Base-by-base conservation (phyloP, 2,888 invertebrate species). In the Lapara coniferarum region DNA sequence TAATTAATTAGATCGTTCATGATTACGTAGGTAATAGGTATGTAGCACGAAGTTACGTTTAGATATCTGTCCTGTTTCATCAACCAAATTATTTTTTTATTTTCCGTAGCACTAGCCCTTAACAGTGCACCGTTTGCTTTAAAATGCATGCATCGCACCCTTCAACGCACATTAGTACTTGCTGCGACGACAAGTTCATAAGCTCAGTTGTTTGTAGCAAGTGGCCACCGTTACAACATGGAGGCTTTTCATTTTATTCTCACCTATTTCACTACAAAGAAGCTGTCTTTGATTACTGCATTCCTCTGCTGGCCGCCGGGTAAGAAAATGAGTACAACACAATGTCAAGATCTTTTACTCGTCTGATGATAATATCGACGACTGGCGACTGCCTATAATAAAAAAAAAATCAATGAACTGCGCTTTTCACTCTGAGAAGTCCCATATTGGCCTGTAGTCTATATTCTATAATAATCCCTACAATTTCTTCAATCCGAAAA, bases 291-390 rank as follows among this genome's bases (percentile, higher is more conserved):
- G 44, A 72, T 91, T 66, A 88, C 88, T 1, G 87, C 84, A 2
- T 89, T 88, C 66, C 71, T 88, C 0, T 91, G 91, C 72, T 90
- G 90, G 89, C 73, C 72, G 25, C 81, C 87, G 79, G 89, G 91
- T 91, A 77, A 70, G 3, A 57, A 1, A 2, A 63, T 51, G 25
- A 4, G 7, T 37, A 37, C 5, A 37, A 37, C 8, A 37, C 37
- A 37, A 37, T 37, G 5, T 37, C 7, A 37, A 37, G 37, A 37
- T 0, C 25, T 25, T 25, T 25, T 25, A 25, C 25, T 25, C 37
- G 37, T 37, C 37, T 1, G 37, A 2, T 37, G 37, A 37, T 37
- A 37, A 37, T 37, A 8, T 37, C 37, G 37, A 5, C 25, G 25
- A n/a, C n/a, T 2, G 25, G 2, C 37, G 37, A 2, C 37, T 37